phyloP scores from a whole-genome alignment of 1,140 invertebrate species.

The Belonocnema kinseyi region DNA sequence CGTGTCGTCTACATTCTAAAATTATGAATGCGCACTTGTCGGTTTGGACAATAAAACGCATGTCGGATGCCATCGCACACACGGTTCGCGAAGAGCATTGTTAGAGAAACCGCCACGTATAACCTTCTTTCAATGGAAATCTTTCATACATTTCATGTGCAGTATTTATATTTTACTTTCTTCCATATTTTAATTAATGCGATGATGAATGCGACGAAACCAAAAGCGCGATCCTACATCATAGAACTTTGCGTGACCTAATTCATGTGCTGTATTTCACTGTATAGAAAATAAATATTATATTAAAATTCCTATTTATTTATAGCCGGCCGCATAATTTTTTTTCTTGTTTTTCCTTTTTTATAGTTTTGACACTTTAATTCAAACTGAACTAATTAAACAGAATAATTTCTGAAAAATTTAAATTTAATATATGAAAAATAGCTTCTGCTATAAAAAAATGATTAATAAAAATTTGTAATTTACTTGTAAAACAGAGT shows the following conservation, averaged over 20 bases:
- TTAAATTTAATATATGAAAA: no score
- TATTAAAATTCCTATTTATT: no score
- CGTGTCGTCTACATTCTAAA: slow-evolving; percentile 35
- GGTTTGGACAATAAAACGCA: slow-evolving; percentile 5
- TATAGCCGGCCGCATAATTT: no score
- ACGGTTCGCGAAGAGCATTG: slow-evolving; percentile 45
- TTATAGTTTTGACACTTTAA: no score
- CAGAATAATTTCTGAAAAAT: no score
- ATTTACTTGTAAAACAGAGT: no score
- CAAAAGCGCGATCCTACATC: neutral
- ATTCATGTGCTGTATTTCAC: no score
- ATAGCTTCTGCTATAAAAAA: no score
- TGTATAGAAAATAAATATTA: no score
- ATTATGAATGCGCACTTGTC: slow-evolving; percentile 50
- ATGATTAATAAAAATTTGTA: no score
- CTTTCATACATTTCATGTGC: slow-evolving; percentile 62
- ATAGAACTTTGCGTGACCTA: neutral
- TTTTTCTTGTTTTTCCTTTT: no score
- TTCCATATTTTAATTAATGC: slow-evolving; percentile 66
- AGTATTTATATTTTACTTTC: slow-evolving; percentile 52
- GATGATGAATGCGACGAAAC: slow-evolving; percentile 42
- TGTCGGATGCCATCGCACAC: neutral
- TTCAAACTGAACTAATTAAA: no score
- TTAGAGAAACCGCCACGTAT: slow-evolving; percentile 48
- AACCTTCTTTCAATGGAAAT: slow-evolving; percentile 58